Percentiles rank a stretch among this genome's conserved stretches.
Conservation (phyloP, 2,797 vertebrate species). For the Muscicapa striata region DNA sequence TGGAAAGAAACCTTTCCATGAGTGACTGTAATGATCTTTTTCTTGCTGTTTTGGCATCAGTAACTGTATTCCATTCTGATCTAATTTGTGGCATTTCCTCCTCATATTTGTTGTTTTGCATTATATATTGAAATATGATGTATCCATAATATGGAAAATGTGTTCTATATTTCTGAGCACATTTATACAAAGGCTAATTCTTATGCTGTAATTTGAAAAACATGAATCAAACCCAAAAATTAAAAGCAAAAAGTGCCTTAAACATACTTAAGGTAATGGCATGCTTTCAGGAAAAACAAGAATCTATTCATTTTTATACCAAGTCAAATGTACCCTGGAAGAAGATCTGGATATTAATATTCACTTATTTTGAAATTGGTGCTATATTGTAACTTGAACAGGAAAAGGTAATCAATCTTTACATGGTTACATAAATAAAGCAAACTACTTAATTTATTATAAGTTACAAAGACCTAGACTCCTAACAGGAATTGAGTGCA, state of each 20-base stretch:
- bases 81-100: constrained; percentile 52
- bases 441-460: constrained; percentile 63
- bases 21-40: neutral
- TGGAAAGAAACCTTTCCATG: neutral
- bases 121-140: constrained; percentile 50
- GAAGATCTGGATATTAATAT: constrained; percentile 5
- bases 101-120: constrained; percentile 48
- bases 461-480: constrained; percentile 33
- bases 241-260: constrained; percentile 2
- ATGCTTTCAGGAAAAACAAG: neutral
- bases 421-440: constrained; percentile 43
- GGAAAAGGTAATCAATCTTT: constrained; percentile 46
- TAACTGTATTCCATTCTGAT: constrained; percentile 34
- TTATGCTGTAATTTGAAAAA: constrained; percentile 47
- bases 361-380: neutral
- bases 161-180: neutral
- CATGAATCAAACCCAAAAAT: neutral
- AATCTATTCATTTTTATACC: neutral
- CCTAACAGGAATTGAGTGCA: constrained; percentile 23
- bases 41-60: neutral
- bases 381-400: neutral
- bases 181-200: constrained; percentile 30
- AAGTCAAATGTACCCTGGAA: neutral
- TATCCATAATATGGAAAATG: constrained; percentile 19
- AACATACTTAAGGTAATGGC: neutral